Percentiles rank a stretch among this genome's conserved stretches.
These are phyloP conservation scores for Onychostoma macrolepis DNA, from an alignment of 2,113 vertebrate genomes.

Conservation along the genomic window DNA sequence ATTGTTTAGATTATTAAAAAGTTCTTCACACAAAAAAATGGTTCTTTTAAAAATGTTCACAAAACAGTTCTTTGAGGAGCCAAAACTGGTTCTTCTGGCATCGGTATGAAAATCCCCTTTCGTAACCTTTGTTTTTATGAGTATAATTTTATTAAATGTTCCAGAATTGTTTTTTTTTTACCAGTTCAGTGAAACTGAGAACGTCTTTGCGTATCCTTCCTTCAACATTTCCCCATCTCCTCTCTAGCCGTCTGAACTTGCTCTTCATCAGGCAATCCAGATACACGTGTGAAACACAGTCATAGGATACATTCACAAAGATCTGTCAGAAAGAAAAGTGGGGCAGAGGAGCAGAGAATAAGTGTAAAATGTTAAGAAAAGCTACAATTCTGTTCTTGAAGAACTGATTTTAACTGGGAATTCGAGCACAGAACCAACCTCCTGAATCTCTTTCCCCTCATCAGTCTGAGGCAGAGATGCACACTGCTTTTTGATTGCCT, in stretches of 20 bases:
- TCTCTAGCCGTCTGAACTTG: conserved; percentile 34
- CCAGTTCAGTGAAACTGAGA: conserved; percentile 49
- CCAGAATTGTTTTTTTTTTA: neutral
- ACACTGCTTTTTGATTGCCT: conserved; percentile 18
- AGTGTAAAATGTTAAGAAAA: neutral
- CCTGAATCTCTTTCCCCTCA: conserved; percentile 30
- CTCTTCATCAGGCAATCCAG: conserved; percentile 55
- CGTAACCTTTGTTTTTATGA: neutral
- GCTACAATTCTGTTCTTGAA: neutral
- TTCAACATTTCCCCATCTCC: conserved; percentile 54
- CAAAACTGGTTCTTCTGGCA: neutral
- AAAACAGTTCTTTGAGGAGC: neutral
- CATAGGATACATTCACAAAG: conserved; percentile 57
- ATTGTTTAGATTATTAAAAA: too few relatives aligned
- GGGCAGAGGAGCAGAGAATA: neutral
- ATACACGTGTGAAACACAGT: conserved; percentile 56
- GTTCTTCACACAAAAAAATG: too few relatives aligned
- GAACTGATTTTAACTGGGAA: neutral
- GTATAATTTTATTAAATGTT: neutral
- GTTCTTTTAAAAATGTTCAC: too few relatives aligned
- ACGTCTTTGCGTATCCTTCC: conserved; percentile 51
- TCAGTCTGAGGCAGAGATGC: neutral
- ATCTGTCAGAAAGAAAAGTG: conserved; percentile 52
- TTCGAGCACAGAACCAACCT: conserved; percentile 51
- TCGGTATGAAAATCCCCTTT: neutral